Evolutionary conservation across 2,113 vertebrate species (phyloP).

Genomic region (Cheirogaleus medius): DNA sequence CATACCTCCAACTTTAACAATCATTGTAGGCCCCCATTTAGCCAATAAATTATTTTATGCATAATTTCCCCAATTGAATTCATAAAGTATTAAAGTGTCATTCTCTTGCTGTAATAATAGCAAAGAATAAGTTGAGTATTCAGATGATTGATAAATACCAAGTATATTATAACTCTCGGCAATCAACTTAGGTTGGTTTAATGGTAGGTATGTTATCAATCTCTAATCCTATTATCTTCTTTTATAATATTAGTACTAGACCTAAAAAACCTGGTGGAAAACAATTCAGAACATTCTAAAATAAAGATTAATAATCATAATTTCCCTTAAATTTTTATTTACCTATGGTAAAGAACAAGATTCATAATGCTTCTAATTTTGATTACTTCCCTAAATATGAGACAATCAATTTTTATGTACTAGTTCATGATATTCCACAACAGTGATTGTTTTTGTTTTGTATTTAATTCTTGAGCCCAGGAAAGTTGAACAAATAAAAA

Average conservation of each 20-base stretch:
- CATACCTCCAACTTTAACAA: background rate
- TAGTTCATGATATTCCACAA: background rate
- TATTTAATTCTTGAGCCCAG: background rate
- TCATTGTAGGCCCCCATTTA: background rate
- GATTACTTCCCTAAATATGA: background rate
- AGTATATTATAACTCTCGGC: background rate
- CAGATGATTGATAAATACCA: background rate
- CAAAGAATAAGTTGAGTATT: background rate
- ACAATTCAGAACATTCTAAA: background rate
- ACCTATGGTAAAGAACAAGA: background rate
- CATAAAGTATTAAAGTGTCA: background rate
- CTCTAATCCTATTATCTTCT: background rate
- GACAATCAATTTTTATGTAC: background rate
- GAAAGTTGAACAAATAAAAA: background rate
- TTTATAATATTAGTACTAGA: background rate
- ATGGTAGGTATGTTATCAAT: background rate
- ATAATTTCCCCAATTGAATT: background rate
- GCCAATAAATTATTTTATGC: background rate
- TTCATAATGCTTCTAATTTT: background rate
- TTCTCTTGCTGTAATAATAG: background rate
- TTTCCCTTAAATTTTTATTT: background rate
- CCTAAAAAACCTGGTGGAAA: background rate
- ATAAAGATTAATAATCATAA: background rate
- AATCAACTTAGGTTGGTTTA: background rate
- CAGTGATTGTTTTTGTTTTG: background rate